phyloP scores from a whole-genome alignment of 2,888 invertebrate species.

The Megastigmus dorsalis region DNA sequence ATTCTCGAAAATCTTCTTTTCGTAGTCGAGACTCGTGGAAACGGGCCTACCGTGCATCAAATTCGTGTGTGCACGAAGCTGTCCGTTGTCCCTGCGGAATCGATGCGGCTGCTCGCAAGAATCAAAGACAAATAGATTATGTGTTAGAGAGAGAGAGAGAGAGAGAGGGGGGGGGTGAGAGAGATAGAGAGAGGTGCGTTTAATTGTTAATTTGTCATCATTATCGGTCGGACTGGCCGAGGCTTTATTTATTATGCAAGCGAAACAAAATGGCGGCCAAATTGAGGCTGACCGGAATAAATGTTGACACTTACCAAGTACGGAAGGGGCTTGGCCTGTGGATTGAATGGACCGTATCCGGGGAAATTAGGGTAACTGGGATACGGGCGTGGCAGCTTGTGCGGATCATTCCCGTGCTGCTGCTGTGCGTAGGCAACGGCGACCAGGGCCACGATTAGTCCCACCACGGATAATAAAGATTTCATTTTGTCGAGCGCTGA shows the following conservation, averaged over 20 bases:
- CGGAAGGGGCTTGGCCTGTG: background rate
- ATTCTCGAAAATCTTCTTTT: conserved; percentile 2
- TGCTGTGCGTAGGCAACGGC: background rate
- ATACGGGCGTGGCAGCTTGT: background rate
- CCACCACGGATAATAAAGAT: background rate
- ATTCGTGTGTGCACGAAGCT: background rate
- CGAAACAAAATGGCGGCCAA: background rate
- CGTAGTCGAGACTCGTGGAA: background rate
- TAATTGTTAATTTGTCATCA: conserved; percentile 1
- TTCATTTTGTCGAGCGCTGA: conserved; percentile 6
- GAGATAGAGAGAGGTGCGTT: background rate
- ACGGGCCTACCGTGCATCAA: background rate
- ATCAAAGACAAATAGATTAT: too few relatives aligned
- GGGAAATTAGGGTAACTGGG: conserved; percentile 2
- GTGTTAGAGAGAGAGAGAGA: background rate
- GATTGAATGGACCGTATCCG: conserved; percentile 2
- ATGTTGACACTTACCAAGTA: conserved; percentile 15
- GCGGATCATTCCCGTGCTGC: too few relatives aligned
- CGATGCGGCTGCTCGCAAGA: background rate
- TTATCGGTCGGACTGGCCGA: background rate
- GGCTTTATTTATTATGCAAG: background rate
- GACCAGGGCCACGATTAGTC: background rate
- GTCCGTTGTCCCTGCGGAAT: background rate
- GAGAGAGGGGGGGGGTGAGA: too few relatives aligned
- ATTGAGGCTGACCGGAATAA: background rate